A percentile compares a stretch with the other conserved stretches of the same genome.
Evolutionary conservation across 2,888 invertebrate genomes (phyloP).

Genomic region (Pyralis farinalis): DNA sequence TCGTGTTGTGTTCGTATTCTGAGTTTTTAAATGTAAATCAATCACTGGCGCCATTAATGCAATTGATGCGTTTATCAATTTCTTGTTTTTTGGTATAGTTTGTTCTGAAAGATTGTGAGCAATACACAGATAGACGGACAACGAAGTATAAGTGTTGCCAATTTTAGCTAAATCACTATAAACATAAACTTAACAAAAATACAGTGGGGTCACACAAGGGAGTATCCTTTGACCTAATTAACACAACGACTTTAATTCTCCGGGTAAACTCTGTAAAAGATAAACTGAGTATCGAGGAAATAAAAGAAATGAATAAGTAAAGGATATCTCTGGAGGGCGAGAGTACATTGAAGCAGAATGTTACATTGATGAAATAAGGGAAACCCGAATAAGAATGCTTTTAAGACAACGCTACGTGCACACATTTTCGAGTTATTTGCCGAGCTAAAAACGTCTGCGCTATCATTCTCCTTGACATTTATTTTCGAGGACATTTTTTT

Average conservation of each 20-base stretch:
- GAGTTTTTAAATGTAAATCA: no score
- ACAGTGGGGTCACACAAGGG: conserved; percentile 1
- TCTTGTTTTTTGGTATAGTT: no score
- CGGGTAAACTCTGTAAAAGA: conserved; percentile 13
- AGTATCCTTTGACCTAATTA: conserved; percentile 1
- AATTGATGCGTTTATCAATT: no score
- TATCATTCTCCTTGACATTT: conserved; percentile 16
- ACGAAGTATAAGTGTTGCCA: no score
- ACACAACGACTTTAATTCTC: background rate
- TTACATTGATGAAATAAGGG: conserved; percentile 18
- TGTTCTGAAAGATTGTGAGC: no score
- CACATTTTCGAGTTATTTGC: conserved; percentile 20
- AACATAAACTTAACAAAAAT: background rate
- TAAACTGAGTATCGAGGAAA: conserved; percentile 11
- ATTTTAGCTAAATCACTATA: no score
- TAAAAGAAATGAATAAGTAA: conserved; percentile 19
- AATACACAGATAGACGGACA: no score
- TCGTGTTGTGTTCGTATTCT: no score
- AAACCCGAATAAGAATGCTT: conserved; percentile 20
- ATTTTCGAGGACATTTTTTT: conserved; percentile 11
- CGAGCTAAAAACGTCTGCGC: conserved; percentile 14
- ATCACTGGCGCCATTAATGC: no score
- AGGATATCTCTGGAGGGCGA: conserved; percentile 12
- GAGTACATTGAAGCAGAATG: conserved; percentile 14
- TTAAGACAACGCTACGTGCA: conserved; percentile 20